Percentiles rank a stretch among this genome's conserved stretches.
Evolutionary conservation across 2,888 invertebrate species (phyloP).

Genomic region (Thalpophila matura): DNA sequence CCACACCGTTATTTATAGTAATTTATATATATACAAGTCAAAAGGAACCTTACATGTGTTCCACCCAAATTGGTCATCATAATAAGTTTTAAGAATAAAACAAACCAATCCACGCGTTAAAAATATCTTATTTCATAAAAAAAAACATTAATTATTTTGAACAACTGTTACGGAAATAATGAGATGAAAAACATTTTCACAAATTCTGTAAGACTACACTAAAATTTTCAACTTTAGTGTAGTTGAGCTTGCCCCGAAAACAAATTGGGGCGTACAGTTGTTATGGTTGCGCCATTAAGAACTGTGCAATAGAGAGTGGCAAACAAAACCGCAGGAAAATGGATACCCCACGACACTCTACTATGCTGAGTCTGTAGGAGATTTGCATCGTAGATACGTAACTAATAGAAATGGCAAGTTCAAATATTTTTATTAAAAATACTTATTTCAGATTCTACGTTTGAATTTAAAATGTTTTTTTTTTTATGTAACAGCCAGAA

Average conservation of each 20-base stretch:
- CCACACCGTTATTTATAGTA: not conserved
- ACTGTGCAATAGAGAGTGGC: conserved; percentile 44
- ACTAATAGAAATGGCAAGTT: no score
- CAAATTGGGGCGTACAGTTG: conserved; percentile 62
- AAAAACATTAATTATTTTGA: conserved; percentile 26
- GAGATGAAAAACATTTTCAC: conserved; percentile 4
- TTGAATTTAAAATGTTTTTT: no score
- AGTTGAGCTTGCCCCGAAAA: conserved; percentile 48
- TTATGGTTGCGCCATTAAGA: conserved; percentile 52
- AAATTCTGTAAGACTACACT: conserved; percentile 11
- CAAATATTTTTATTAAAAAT: no score
- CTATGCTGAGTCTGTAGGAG: not conserved
- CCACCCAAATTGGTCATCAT: not conserved
- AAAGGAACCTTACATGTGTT: conserved; percentile 6
- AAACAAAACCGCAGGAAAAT: conserved; percentile 28
- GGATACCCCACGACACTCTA: not conserved
- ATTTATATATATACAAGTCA: no score
- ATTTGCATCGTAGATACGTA: no score
- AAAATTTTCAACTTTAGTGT: conserved; percentile 21
- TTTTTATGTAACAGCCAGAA: no score
- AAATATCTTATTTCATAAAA: conserved; percentile 5
- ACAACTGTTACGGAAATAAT: not conserved
- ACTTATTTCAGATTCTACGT: no score
- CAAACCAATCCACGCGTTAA: not conserved
- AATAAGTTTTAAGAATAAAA: not conserved